A percentile compares a stretch with the other conserved stretches of the same genome.
Conservation (phyloP, 2,797 vertebrate species). For the Kryptolebias ocellatus region DNA sequence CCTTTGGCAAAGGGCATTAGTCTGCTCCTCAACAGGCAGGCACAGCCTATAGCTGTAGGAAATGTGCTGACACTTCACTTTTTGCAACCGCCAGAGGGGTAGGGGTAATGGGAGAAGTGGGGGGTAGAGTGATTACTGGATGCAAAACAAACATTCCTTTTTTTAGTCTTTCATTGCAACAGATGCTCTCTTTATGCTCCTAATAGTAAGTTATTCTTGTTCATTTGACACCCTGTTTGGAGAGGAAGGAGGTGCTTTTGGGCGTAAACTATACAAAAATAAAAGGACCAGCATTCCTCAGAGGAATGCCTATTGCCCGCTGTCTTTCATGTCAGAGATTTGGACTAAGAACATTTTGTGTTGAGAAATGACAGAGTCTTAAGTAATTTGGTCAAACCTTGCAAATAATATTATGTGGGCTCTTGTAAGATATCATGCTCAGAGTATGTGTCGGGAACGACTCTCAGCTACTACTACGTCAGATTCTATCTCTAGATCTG, state of each 20-base stretch:
- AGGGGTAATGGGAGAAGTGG: conserved; percentile 40
- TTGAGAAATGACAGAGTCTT: no score
- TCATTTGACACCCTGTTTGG: conserved; percentile 38
- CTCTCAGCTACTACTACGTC: no score
- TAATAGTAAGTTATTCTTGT: conserved; percentile 62
- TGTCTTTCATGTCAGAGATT: no score
- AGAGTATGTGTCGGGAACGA: no score
- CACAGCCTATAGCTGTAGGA: conserved; percentile 46
- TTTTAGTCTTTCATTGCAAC: conserved; percentile 41
- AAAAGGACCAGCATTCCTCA: no score
- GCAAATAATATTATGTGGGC: no score
- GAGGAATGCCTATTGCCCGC: no score
- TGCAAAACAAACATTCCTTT: conserved; percentile 39
- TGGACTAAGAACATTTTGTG: no score
- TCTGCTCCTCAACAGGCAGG: conserved; percentile 60
- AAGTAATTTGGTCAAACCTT: no score
- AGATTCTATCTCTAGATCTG: no score
- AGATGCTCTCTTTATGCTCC: conserved; percentile 36
- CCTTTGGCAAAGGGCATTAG: conserved; percentile 69
- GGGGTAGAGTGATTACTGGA: conserved; percentile 31
- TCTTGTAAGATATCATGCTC: no score
- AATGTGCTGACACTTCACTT: conserved; percentile 71
- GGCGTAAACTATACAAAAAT: conserved; percentile 22
- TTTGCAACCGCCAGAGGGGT: conserved; percentile 37
- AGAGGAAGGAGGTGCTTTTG: conserved; percentile 23